Percentiles rank a stretch among this genome's conserved stretches.
phyloP scores from a whole-genome alignment of 1,140 invertebrate species.

The Anastatus disparis region DNA sequence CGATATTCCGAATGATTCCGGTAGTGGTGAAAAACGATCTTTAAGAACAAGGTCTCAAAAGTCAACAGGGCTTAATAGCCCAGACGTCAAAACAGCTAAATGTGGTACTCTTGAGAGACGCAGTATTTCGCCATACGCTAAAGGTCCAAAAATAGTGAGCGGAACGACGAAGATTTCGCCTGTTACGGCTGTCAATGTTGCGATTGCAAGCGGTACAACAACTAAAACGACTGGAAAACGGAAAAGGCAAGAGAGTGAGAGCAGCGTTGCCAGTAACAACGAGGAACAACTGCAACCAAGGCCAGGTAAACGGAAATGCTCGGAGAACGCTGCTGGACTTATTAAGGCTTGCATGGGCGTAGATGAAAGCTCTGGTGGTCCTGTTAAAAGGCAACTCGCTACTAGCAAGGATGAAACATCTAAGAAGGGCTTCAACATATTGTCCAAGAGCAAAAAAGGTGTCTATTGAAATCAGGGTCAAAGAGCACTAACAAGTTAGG shows the following conservation, averaged over 20 bases:
- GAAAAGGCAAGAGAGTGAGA: conserved; percentile 81
- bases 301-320: conserved; percentile 73
- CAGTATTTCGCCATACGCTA: conserved; percentile 65
- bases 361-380: conserved; percentile 64
- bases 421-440: conserved; percentile 64
- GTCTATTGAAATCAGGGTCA: conserved; percentile 45
- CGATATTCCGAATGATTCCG: conserved; percentile 77
- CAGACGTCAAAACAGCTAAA: conserved; percentile 72
- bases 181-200: conserved; percentile 47
- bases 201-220: conserved; percentile 37
- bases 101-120: conserved; percentile 70
- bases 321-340: conserved; percentile 74
- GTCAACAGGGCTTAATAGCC: conserved; percentile 70
- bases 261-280: conserved; percentile 72
- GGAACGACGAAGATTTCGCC: conserved; percentile 39
- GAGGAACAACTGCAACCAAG: conserved; percentile 67
- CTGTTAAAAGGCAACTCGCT: conserved; percentile 62
- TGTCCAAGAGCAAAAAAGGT: conserved; percentile 66
- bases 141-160: conserved; percentile 53
- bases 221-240: conserved; percentile 68
- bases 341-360: conserved; percentile 77
- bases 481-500: not conserved
- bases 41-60: conserved; percentile 79
- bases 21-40: conserved; percentile 65
- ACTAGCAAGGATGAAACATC: conserved; percentile 61